A percentile compares a stretch with the other conserved stretches of the same genome.
Evolutionary conservation across 2,113 vertebrate genomes (phyloP).

Genomic region (Bos taurus): DNA sequence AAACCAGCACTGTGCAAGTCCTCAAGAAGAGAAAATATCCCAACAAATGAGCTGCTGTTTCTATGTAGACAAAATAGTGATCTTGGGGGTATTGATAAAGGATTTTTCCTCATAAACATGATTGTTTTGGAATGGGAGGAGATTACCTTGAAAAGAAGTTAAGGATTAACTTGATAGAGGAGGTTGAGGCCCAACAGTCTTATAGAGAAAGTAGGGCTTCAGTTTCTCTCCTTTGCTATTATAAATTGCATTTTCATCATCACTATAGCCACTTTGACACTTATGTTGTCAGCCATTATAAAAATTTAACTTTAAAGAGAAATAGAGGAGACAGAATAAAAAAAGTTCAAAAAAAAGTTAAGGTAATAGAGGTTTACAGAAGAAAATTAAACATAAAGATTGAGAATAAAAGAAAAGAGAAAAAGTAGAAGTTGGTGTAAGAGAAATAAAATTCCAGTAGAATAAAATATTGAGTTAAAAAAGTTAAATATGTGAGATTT

Average conservation of each 20-base stretch:
- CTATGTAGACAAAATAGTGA: not conserved
- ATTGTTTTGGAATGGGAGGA: not conserved
- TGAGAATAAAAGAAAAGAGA: not conserved
- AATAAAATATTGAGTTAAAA: constrained; percentile 41
- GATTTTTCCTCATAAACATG: not conserved
- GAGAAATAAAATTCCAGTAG: constrained; percentile 29
- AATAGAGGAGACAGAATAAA: not conserved
- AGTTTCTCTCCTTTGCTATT: not conserved
- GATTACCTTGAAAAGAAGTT: not conserved
- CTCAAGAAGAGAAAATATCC: not conserved
- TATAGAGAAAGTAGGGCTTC: not conserved
- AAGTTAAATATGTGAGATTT: constrained; percentile 51
- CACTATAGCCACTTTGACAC: not conserved
- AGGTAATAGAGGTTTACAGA: not conserved
- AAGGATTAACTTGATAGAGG: not conserved
- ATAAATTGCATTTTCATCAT: not conserved
- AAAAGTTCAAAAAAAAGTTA: not conserved
- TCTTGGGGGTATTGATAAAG: not conserved
- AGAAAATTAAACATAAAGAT: not conserved
- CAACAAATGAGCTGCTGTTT: not conserved
- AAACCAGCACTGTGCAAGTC: not conserved
- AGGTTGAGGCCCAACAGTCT: not conserved
- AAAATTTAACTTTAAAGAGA: not conserved
- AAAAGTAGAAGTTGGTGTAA: not conserved
- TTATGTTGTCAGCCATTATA: not conserved